Conservation (phyloP, 2,797 vertebrate genomes). For the Protosalanx chinensis region DNA sequence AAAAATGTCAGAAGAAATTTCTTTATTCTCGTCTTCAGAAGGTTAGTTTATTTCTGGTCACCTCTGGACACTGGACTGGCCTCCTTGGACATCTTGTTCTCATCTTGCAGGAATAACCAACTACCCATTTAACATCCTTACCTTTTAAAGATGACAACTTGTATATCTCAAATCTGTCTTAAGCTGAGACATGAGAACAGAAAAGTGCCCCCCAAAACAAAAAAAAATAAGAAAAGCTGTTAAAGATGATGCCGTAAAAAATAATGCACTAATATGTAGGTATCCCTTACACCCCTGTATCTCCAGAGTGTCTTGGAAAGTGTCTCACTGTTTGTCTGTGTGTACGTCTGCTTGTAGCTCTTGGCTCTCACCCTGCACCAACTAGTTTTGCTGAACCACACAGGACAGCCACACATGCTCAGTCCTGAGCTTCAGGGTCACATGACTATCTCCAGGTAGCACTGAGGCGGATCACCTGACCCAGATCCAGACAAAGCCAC, state of each 20-base stretch:
- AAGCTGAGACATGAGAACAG: neutral
- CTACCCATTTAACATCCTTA: slow-evolving; percentile 25
- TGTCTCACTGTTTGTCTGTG: slow-evolving; percentile 4
- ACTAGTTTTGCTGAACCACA: slow-evolving; percentile 22
- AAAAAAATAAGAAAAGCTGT: neutral
- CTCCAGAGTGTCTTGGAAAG: slow-evolving; percentile 8
- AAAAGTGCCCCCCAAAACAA: neutral
- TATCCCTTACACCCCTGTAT: slow-evolving; percentile 8
- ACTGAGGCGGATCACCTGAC: slow-evolving; percentile 31
- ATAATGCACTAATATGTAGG: neutral
- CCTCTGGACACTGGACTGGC: neutral
- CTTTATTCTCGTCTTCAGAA: neutral
- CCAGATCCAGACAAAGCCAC: slow-evolving; percentile 21
- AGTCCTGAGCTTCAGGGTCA: slow-evolving; percentile 33
- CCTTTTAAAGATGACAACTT: slow-evolving; percentile 26
- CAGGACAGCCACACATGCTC: slow-evolving; percentile 40
- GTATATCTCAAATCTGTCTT: slow-evolving; percentile 15
- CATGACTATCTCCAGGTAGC: slow-evolving; percentile 35
- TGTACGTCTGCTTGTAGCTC: neutral
- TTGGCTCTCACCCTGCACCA: neutral
- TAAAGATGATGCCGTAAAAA: neutral
- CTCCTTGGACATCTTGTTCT: neutral
- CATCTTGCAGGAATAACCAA: neutral
- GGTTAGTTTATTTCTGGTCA: neutral
- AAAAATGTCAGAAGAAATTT: neutral